These are phyloP conservation scores for Bubo bubo DNA, from an alignment of 2,113 vertebrate genomes.

Conservation along the genomic window DNA sequence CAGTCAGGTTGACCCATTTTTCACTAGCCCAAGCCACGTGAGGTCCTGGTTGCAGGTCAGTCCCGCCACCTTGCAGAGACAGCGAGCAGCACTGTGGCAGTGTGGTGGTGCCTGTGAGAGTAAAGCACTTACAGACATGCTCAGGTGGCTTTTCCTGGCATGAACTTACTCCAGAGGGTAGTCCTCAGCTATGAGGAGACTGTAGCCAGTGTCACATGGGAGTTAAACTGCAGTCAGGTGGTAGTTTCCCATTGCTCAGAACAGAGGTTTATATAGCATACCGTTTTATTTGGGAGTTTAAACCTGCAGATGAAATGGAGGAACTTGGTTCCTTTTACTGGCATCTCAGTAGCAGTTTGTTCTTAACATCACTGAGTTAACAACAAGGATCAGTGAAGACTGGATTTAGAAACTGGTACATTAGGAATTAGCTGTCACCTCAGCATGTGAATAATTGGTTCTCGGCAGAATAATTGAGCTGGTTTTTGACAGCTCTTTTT, in stretches of 20 bases:
- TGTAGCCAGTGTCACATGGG: fast-evolving
- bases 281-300: neutral
- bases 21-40: neutral
- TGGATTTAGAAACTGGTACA: neutral
- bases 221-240: neutral
- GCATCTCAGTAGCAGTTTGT: neutral
- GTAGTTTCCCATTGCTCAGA: neutral
- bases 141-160: neutral
- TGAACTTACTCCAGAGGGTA: neutral
- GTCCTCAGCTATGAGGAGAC: neutral
- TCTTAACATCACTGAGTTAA: neutral
- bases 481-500: neutral
- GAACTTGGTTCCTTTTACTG: neutral
- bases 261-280: neutral
- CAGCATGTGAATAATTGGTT: neutral
- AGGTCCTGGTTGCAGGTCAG: neutral
- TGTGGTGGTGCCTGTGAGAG: neutral
- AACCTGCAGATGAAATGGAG: neutral
- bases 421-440: conserved; percentile 10
- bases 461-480: neutral
- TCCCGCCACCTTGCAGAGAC: neutral
- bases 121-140: neutral
- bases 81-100: neutral
- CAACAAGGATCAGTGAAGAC: neutral
- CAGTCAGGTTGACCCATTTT: neutral